These are phyloP conservation scores for Empidonax traillii DNA, from an alignment of 2,113 vertebrate species.

Conservation along the genomic window DNA sequence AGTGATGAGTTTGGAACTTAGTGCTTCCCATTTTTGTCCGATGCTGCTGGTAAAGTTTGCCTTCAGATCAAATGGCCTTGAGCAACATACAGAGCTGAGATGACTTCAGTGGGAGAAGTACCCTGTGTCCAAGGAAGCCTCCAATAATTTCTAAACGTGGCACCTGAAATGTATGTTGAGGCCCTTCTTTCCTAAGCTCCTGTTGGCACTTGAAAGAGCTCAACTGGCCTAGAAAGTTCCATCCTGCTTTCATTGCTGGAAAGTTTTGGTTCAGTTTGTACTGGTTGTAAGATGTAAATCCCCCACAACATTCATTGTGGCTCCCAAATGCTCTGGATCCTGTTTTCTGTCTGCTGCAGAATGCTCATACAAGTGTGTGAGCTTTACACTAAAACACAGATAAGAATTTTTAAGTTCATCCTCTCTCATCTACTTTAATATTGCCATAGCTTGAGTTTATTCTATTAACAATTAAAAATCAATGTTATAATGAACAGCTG, in stretches of 20 bases:
- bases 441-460: neutral
- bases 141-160: rapidly evolving
- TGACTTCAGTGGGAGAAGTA: neutral
- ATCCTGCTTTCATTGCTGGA: neutral
- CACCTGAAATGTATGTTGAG: neutral
- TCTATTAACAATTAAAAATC: neutral
- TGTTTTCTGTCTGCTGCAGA: neutral
- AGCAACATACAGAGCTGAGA: neutral
- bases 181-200: neutral
- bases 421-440: neutral
- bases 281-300: neutral
- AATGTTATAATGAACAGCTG: neutral
- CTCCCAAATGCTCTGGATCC: neutral
- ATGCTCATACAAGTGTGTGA: neutral
- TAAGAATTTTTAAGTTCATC: neutral
- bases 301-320: neutral
- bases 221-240: neutral
- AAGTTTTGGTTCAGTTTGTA: neutral
- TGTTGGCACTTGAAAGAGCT: neutral
- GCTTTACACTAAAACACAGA: neutral
- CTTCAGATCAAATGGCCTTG: neutral
- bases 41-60: neutral
- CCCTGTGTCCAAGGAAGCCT: neutral
- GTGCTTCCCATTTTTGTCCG: neutral
- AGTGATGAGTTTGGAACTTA: neutral